Evolutionary conservation across 2,888 invertebrate genomes (phyloP), one percentile per base, ranked within the genome.

Genomic region (Apodemia duryi): DNA sequence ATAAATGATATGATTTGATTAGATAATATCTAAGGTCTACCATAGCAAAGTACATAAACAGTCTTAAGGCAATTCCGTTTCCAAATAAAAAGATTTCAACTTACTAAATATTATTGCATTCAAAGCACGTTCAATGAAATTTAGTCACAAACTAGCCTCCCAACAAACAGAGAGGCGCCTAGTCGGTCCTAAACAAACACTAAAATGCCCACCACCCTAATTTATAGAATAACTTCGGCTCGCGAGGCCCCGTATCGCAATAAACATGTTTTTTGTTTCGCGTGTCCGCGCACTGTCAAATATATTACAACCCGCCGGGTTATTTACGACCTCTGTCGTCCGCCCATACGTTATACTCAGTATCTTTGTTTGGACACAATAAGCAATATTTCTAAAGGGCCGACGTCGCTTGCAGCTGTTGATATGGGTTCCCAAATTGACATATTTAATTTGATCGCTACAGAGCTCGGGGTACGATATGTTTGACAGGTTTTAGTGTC

Each of bases 321-420:
- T 89, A 91, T 91, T 91, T 91, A 91, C 88, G 89, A 85, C 81
- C 88, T 81, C 86, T 81, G 88, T 86, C 91, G 85, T 87, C 90
- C 91, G 90, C 91, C 91, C 91, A 91, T 91, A 91, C 91, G 89
- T 91, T 91, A 91, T 91, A 90, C 91, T 91, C 90, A 89, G 90
- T 91, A 91, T 91, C 91, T 91, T 90, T 91, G 91, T 91, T 91
- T 91, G 91, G 91, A 91, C 91, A 91, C 91, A 91, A 91, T 91
- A 90, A 91, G 91, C 89, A 87, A 91, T 91, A 91, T 91, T 91
- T 91, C 89, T 88, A 90, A 89, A 88, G 89, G 88, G 86, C 83
- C 85, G 87, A 85, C 88, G 88, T 87, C 90, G 85, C 84, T 84
- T 84, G 88, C 91, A 91, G 91, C 91, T 90, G 90, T 88, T 91